Base-by-base conservation (phyloP, 2,113 vertebrate species). In the Phrynocephalus versicolor region DNA sequence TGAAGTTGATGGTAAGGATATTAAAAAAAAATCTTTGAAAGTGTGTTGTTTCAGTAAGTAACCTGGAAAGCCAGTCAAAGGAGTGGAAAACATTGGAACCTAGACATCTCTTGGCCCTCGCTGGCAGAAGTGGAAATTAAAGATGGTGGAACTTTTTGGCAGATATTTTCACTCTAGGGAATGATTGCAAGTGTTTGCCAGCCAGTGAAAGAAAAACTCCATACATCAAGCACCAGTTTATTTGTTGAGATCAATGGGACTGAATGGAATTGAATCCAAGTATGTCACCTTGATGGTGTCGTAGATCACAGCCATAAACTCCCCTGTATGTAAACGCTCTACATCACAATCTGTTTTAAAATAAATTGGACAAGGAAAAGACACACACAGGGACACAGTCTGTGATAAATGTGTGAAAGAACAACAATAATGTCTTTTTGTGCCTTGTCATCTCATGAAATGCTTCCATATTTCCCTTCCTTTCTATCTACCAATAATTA, bases 71-170 rank as follows among this genome's bases (percentile, higher is more conserved):
- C 87, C 25, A 73, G 65, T 84, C 75, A 73, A 80, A 58, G 27
- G 67, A 83, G 33, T 87, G 88, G 23, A 27, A 35, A 81, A 60
- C 0, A 0, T 13, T 85, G 76, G 27, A 89, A 30, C 57, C 67
- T 78, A 80, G 78, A 80, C 82, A 75, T 23, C 25, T 41, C 23
- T 85, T 85, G 73, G 79, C 65, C 5, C 4, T 18, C 64, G 30
- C 19, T 78, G 73, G 67, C 51, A 62, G 41, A 71, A 57, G 65
- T 93, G 55, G 33, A 85, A 87, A 85, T 67, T 69, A 85, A 89
- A 88, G 60, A 85, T 75, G 5, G 0, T 86, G n/a, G 14, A 85
- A 82, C 0, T 0, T 78, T 69, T 79, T 85, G 85, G 23, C 14
- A 85, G 69, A 77, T 51, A 79, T 84, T 78, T 85, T 71, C 64